Evolutionary conservation across 2,113 vertebrate genomes (phyloP).

Genomic region (Rana temporaria): DNA sequence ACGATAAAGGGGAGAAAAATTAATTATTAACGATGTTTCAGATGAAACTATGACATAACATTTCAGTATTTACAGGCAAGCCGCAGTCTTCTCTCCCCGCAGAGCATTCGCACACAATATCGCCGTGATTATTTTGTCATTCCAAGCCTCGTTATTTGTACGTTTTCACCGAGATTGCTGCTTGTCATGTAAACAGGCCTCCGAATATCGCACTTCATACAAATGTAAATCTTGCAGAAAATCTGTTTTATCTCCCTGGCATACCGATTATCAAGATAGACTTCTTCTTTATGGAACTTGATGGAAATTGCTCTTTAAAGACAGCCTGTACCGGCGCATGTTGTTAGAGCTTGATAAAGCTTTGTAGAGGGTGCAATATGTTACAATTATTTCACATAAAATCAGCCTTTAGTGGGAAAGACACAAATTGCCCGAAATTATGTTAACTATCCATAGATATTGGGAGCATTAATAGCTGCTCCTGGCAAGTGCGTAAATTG

Average conservation of each 20-base stretch:
- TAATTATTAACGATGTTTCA: slow-evolving; percentile 11
- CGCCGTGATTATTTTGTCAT: neutral
- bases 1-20: neutral
- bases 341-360: neutral
- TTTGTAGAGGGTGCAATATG: slow-evolving; percentile 12
- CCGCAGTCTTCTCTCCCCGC: neutral
- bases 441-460: slow-evolving; percentile 6
- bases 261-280: slow-evolving; percentile 15
- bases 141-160: slow-evolving; percentile 17
- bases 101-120: neutral
- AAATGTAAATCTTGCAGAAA: slow-evolving; percentile 28
- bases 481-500: too few species aligned
- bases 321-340: neutral
- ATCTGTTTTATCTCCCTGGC: slow-evolving; percentile 35
- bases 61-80: neutral
- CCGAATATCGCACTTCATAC: slow-evolving; percentile 37
- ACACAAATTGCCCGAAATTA: slow-evolving; percentile 18
- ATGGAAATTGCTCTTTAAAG: slow-evolving; percentile 39
- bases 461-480: slow-evolving; percentile 11
- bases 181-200: slow-evolving; percentile 41
- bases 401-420: neutral
- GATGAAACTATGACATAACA: neutral
- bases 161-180: slow-evolving; percentile 31
- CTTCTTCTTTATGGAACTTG: slow-evolving; percentile 42
- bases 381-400: slow-evolving; percentile 25